phyloP scores from a whole-genome alignment of 2,888 invertebrate genomes.

The Monopis laevigella region DNA sequence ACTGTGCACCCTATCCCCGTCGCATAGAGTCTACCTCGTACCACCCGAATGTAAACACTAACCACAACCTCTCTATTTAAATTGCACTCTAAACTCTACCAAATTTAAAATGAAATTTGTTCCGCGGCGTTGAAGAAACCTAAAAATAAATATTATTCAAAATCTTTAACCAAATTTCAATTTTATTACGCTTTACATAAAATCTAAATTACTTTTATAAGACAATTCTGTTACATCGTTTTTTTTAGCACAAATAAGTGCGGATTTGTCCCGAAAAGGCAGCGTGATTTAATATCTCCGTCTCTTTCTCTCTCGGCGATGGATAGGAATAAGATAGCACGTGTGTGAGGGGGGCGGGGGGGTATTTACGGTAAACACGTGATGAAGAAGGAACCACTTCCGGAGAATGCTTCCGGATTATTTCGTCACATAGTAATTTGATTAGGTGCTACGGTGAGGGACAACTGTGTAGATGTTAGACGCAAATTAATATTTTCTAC shows the following conservation, averaged over 20 bases:
- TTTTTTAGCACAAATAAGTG: too few relatives aligned
- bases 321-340: background rate
- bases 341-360: background rate
- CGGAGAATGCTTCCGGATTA: too few relatives aligned
- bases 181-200: background rate
- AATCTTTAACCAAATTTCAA: slow-evolving; percentile 14
- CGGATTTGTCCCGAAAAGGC: slow-evolving; percentile 52
- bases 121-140: slow-evolving; percentile 37
- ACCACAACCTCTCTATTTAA: slow-evolving; percentile 40
- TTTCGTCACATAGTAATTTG: too few relatives aligned
- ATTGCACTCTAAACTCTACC: slow-evolving; percentile 44
- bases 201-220: too few relatives aligned
- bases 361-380: too few relatives aligned
- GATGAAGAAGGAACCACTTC: too few relatives aligned
- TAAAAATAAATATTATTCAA: slow-evolving; percentile 37
- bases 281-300: slow-evolving; percentile 36
- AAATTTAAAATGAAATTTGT: slow-evolving; percentile 52
- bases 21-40: too few relatives aligned
- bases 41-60: too few relatives aligned
- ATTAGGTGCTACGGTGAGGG: too few relatives aligned
- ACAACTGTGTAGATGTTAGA: too few relatives aligned
- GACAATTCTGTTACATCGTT: too few relatives aligned
- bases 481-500: too few relatives aligned
- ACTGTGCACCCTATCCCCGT: background rate
- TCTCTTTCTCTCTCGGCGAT: slow-evolving; percentile 26